Evolutionary conservation across 1,140 invertebrate genomes (phyloP).

Genomic region (Drusus annulatus): DNA sequence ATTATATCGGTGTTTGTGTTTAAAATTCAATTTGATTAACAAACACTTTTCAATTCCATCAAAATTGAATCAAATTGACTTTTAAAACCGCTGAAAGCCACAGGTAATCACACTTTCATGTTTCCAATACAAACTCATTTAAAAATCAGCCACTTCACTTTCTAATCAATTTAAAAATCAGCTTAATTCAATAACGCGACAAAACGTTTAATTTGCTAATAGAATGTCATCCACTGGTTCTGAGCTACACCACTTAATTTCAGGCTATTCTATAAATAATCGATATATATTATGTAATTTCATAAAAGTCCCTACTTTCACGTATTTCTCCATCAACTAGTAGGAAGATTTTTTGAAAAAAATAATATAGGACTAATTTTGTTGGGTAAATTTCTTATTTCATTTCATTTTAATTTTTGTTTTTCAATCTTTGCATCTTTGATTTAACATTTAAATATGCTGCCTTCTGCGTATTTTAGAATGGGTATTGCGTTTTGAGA

Average conservation of each 20-base stretch:
- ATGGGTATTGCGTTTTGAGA: too few species aligned
- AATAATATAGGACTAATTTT: too few species aligned
- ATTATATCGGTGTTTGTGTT: not conserved
- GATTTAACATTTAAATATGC: too few species aligned
- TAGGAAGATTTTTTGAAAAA: too few species aligned
- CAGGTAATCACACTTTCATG: constrained; percentile 24
- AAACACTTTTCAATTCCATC: constrained; percentile 21
- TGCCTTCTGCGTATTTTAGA: too few species aligned
- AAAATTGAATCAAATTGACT: not conserved
- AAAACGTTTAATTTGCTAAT: constrained; percentile 55
- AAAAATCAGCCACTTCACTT: constrained; percentile 33
- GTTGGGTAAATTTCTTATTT: too few species aligned
- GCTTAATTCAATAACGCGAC: constrained; percentile 38
- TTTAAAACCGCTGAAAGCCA: constrained; percentile 4
- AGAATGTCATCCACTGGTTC: constrained; percentile 20
- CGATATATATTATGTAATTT: not conserved
- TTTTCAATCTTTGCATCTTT: too few species aligned
- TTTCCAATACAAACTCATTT: constrained; percentile 48
- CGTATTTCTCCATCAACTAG: too few species aligned
- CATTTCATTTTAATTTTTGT: too few species aligned
- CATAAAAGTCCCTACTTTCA: too few species aligned
- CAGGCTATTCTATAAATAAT: constrained; percentile 3
- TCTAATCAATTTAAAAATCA: constrained; percentile 52
- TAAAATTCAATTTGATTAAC: not conserved
- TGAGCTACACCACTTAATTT: not conserved